Evolutionary conservation across 2,113 vertebrate genomes (phyloP).

Genomic region (Xiphophorus maculatus): DNA sequence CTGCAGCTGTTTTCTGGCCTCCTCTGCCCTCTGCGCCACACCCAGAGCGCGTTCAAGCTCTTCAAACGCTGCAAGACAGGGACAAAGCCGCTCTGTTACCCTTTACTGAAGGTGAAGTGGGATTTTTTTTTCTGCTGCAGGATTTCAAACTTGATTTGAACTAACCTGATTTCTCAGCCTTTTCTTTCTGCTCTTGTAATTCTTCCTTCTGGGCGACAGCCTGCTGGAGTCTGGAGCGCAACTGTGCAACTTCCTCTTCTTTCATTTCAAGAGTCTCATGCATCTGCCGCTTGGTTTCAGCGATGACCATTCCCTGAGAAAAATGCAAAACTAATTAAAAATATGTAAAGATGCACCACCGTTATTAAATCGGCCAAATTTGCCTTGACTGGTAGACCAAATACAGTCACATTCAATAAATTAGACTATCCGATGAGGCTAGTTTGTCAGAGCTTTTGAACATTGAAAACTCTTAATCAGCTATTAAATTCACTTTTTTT

Average conservation of each 20-base stretch:
- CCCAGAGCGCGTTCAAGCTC: constrained; percentile 91
- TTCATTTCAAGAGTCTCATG: constrained; percentile 96
- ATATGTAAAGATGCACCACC: neutral
- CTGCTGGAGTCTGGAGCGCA: constrained; percentile 86
- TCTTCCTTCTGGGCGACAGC: constrained; percentile 85
- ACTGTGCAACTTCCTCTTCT: constrained; percentile 92
- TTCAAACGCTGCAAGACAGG: constrained; percentile 86
- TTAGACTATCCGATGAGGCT: too few relatives aligned
- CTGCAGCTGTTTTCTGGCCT: constrained; percentile 88
- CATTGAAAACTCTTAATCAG: too few relatives aligned
- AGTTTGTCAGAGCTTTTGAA: too few relatives aligned
- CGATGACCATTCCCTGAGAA: constrained; percentile 95
- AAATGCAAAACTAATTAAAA: neutral
- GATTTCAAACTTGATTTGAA: constrained; percentile 3
- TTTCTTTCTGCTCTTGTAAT: constrained; percentile 92
- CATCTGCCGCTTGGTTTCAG: constrained; percentile 97
- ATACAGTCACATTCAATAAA: too few relatives aligned
- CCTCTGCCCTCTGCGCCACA: constrained; percentile 89
- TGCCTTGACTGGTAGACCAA: too few relatives aligned
- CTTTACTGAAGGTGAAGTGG: neutral
- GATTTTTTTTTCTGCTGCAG: neutral
- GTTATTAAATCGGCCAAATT: neutral
- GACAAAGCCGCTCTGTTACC: neutral
- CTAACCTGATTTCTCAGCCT: constrained; percentile 94
- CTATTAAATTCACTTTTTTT: too few relatives aligned